Evolutionary conservation across 1,140 invertebrate genomes (phyloP).

Genomic region (Stenopsyche tienmushanensis): DNA sequence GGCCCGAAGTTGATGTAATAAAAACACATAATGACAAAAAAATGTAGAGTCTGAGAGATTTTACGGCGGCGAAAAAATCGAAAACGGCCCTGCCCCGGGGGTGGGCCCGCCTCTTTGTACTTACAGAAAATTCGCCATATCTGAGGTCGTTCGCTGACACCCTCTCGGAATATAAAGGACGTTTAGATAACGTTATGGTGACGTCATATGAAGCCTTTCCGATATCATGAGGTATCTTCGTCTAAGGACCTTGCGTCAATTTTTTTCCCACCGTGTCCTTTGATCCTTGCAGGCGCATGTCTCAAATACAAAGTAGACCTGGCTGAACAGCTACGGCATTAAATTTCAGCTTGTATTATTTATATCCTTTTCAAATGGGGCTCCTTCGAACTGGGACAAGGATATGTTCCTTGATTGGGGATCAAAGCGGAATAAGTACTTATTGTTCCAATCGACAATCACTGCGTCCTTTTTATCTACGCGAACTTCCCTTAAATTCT

Average conservation of each 20-base stretch:
- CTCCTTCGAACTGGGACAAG: too few species aligned
- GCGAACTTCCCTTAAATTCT: too few species aligned
- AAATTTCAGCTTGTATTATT: not conserved
- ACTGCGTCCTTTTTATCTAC: too few species aligned
- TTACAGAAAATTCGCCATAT: not conserved
- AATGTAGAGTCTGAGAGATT: not conserved
- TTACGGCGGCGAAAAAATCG: not conserved
- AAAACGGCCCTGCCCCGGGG: not conserved
- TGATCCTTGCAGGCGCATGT: not conserved
- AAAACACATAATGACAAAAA: not conserved
- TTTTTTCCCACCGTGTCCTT: not conserved
- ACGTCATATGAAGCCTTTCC: not conserved
- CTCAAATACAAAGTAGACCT: not conserved
- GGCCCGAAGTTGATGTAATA: not conserved
- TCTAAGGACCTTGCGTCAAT: not conserved
- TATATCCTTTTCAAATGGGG: not conserved
- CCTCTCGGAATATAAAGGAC: conserved; percentile 3
- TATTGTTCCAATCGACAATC: too few species aligned
- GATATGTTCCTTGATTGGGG: not conserved
- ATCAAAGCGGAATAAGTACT: not conserved
- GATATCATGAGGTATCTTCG: not conserved
- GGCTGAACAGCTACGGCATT: not conserved
- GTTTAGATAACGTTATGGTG: conserved; percentile 4
- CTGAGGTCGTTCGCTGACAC: not conserved
- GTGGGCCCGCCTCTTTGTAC: not conserved